Conservation (phyloP, 2,797 vertebrate genomes). For the Graptemys geographica region DNA sequence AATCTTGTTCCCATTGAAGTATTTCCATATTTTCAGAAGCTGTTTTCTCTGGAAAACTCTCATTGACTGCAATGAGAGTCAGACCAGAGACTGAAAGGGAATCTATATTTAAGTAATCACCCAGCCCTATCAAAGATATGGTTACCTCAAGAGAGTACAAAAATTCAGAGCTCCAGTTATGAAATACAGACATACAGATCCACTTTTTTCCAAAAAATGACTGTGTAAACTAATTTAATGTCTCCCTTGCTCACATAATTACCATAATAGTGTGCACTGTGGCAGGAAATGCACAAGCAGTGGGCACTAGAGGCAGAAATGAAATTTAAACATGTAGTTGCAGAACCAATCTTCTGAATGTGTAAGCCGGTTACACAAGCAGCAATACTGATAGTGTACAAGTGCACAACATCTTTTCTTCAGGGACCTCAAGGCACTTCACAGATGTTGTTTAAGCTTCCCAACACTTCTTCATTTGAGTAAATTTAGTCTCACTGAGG, state of each 20-base stretch:
- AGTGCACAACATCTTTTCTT: constrained; percentile 31
- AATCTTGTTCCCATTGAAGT: neutral
- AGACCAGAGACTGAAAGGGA: neutral
- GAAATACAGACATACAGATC: neutral
- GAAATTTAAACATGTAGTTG: neutral
- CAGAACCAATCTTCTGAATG: neutral
- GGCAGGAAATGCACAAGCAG: neutral
- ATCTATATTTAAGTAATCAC: neutral
- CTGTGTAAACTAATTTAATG: neutral
- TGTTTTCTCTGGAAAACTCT: neutral
- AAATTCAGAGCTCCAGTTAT: neutral
- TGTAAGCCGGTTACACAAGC: neutral
- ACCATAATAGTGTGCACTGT: neutral
- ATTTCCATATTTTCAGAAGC: neutral
- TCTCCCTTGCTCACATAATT: neutral
- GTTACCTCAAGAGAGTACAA: neutral
- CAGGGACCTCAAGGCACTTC: constrained; percentile 22
- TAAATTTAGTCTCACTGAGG: constrained; percentile 55
- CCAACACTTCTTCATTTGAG: constrained; percentile 29
- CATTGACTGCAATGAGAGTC: neutral
- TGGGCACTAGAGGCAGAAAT: neutral
- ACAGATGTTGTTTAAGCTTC: constrained; percentile 35
- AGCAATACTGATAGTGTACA: constrained; percentile 17
- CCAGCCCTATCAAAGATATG: neutral
- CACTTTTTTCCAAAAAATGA: neutral